These are phyloP conservation scores for Andricus curvator DNA, from an alignment of 2,888 invertebrate genomes.

Conservation along the genomic window DNA sequence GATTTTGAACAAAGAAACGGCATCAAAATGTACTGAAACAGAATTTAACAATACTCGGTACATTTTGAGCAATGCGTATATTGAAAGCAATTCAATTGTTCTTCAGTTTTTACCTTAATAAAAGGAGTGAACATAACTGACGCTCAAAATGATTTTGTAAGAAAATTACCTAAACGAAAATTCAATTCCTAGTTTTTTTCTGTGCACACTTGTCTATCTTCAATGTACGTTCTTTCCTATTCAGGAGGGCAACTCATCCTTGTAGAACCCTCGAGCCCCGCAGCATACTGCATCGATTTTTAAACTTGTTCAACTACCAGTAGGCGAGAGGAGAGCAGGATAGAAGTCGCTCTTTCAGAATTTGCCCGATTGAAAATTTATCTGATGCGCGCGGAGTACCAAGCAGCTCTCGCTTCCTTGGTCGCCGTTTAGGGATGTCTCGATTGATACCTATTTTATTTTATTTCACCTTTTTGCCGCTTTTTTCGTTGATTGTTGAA, in stretches of 20 bases:
- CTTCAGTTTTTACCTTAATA: too few relatives aligned
- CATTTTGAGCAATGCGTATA: too few relatives aligned
- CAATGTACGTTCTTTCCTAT: conserved; percentile 29
- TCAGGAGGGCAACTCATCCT: conserved; percentile 15
- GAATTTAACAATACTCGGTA: too few relatives aligned
- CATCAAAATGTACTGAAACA: too few relatives aligned
- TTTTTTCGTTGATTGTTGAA: conserved; percentile 25
- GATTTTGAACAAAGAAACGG: too few relatives aligned
- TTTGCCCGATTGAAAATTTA: conserved; percentile 76
- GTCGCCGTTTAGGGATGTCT: conserved; percentile 36
- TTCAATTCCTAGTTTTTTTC: too few relatives aligned
- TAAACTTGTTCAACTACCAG: conserved; percentile 41
- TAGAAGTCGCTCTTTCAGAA: conserved; percentile 66
- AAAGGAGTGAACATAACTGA: too few relatives aligned
- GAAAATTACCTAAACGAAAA: too few relatives aligned
- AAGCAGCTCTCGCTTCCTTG: conserved; percentile 42
- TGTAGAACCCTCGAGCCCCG: conserved; percentile 11
- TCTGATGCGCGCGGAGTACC: conserved; percentile 71
- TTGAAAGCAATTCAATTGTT: too few relatives aligned
- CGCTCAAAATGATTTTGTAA: too few relatives aligned
- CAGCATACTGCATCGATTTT: conserved; percentile 42
- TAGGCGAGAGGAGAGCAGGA: conserved; percentile 26
- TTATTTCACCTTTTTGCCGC: conserved; percentile 47
- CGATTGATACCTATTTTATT: conserved; percentile 41
- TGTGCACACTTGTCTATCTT: not conserved